Conservation (phyloP, 2,113 vertebrate genomes). For the Cavia aperea region DNA sequence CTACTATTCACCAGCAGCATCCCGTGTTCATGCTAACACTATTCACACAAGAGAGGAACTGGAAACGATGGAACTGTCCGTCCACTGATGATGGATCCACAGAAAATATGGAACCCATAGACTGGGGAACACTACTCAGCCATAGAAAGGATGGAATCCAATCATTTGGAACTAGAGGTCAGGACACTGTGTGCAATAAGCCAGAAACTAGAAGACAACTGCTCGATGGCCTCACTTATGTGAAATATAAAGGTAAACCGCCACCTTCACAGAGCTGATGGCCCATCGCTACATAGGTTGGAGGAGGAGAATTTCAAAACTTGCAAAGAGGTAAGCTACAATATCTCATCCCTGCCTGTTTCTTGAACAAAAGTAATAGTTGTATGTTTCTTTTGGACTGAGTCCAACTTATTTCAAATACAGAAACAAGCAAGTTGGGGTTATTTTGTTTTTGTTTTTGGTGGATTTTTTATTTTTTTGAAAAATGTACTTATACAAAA, state of each 20-base stretch:
- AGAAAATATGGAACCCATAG: background rate
- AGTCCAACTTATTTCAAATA: background rate
- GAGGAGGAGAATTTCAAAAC: slow-evolving; percentile 30
- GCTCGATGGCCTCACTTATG: background rate
- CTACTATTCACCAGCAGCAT: background rate
- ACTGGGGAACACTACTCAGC: no score
- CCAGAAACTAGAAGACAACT: background rate
- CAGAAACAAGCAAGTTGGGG: background rate
- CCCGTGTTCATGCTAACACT: no score
- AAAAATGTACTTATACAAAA: background rate
- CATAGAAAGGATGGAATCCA: background rate
- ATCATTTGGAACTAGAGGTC: background rate
- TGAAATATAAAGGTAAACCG: background rate
- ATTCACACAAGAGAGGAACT: background rate
- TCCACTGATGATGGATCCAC: background rate
- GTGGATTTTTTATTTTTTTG: background rate
- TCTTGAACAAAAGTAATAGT: background rate
- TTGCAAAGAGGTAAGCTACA: background rate
- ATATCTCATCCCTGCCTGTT: background rate
- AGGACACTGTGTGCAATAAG: background rate
- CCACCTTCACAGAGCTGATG: background rate
- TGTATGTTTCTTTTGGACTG: background rate
- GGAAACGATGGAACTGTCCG: background rate
- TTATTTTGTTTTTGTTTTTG: no score
- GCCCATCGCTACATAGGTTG: background rate